Conservation (phyloP, 2,888 invertebrate species). For the Standfussiana lucernea region DNA sequence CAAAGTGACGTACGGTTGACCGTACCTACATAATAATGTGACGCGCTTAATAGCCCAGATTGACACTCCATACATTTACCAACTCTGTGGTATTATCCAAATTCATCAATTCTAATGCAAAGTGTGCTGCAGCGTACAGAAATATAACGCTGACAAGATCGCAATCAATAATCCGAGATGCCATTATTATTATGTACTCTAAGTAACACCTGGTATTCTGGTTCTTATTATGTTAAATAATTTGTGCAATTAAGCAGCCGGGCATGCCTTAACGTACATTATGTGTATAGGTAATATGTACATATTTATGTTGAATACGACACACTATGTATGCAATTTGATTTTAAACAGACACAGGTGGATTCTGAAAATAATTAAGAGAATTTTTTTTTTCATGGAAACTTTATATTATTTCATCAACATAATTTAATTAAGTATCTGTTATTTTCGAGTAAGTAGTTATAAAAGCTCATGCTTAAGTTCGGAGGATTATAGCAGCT, state of each 20-base stretch:
- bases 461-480: background rate
- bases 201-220: slow-evolving; percentile 19
- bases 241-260: slow-evolving; percentile 42
- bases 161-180: background rate
- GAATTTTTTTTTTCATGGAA: background rate
- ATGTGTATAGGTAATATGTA: background rate
- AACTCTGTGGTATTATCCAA: slow-evolving; percentile 1
- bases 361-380: background rate
- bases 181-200: background rate
- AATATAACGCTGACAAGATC: background rate
- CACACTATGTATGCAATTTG: background rate
- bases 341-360: slow-evolving; percentile 3
- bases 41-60: background rate
- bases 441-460: background rate
- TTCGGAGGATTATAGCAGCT: background rate
- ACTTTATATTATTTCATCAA: background rate
- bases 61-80: background rate
- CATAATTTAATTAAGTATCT: background rate
- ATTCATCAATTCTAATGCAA: slow-evolving; percentile 12
- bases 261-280: background rate
- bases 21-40: background rate
- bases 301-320: background rate
- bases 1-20: background rate
- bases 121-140: background rate
- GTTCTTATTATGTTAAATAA: slow-evolving; percentile 50